Evolutionary conservation across 2,888 invertebrate genomes (phyloP), one percentile per base, ranked within the genome.

Genomic region (Lasiommata megera): DNA sequence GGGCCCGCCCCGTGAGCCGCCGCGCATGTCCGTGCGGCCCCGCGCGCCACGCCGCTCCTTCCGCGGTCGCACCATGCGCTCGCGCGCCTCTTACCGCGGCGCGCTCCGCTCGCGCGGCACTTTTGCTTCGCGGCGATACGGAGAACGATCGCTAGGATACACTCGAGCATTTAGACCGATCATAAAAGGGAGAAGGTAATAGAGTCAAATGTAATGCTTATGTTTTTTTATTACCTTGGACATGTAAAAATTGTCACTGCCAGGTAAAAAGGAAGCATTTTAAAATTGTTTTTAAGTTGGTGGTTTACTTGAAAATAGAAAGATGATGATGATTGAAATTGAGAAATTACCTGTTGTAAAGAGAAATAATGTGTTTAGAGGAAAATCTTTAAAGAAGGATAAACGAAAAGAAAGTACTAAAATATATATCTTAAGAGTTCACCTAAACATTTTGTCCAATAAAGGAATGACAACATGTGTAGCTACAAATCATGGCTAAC

Each of bases 21-120:
- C 73, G 67, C 78, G 82, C 72, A 72, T 72, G 59, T 63, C 69
- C 46, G 79, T 84, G 70, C 85, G 90, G 60, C 87, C 92, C 73
- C 86, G 91, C 67, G 88, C 91, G 61, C 82, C 92, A 75, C 92
- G 92, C 68, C 92, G 92, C 74, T 84, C 92, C 40, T 88, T 85
- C 80, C 86, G 91, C 69, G 90, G 89, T 64, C 91, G 92, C 72
- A 78, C 88, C 61, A 79, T 93, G 79, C 92, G 92, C 76, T 82
- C 92, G 67, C 84, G 92, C 69, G 92, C 90, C 66, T 67, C 84
- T 58, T 92, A 82, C 83, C 91, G 93, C 68, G 93, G 92, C 76
- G 84, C 88, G 54, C 84, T 92, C 67, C 89, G 92, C 76, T 89
- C 92, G 68, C 89, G 93, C 68, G 85, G 90, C 70, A 71, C 83